Conservation (phyloP, 2,113 vertebrate species). For the Mungos mungo region DNA sequence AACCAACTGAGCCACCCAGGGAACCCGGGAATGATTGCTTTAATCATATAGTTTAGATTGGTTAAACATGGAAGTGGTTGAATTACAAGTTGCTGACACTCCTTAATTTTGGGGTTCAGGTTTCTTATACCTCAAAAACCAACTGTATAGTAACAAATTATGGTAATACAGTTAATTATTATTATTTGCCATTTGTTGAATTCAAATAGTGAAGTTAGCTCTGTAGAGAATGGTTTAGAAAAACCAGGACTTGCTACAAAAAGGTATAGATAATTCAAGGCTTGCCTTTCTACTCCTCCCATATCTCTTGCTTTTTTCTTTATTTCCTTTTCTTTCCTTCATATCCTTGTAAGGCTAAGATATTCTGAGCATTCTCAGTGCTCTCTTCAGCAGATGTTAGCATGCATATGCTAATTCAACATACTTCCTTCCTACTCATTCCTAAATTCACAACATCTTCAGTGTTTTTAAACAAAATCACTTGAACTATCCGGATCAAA, state of each 20-base stretch:
- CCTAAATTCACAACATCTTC: conserved; percentile 66
- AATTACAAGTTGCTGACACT: background rate
- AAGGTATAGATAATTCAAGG: background rate
- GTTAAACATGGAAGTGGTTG: background rate
- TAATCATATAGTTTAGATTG: background rate
- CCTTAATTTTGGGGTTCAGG: background rate
- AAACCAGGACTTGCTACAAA: background rate
- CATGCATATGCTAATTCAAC: conserved; percentile 76
- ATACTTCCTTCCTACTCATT: conserved; percentile 68
- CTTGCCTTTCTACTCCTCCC: background rate
- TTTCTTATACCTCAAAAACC: background rate
- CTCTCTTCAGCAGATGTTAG: conserved; percentile 70
- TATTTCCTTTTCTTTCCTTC: conserved; percentile 33
- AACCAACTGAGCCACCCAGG: too few relatives aligned
- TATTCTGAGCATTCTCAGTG: conserved; percentile 51
- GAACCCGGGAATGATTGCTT: background rate
- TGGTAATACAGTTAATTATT: background rate
- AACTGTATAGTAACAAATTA: background rate
- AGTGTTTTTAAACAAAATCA: conserved; percentile 77
- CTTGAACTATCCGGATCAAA: conserved; percentile 60
- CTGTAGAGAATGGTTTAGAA: background rate
- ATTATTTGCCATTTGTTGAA: conserved; percentile 14
- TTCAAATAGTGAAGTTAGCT: background rate
- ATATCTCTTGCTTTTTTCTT: background rate
- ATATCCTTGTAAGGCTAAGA: conserved; percentile 3